Percentiles rank a stretch among this genome's conserved stretches.
Evolutionary conservation across 1,140 invertebrate species (phyloP).

Genomic region (Solenopsis fugax): DNA sequence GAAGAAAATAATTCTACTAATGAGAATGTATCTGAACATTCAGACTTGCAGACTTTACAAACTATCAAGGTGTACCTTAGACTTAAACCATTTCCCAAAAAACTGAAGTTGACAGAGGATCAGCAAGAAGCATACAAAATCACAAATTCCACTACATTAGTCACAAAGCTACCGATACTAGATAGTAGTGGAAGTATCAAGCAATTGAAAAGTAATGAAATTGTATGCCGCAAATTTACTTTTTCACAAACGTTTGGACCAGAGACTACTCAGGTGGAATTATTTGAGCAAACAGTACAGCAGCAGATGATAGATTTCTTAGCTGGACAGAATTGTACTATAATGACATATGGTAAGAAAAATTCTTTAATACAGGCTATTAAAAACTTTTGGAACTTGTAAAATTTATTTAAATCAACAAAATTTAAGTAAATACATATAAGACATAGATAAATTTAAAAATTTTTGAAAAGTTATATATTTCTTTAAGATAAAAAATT

Average conservation of each 20-base stretch:
- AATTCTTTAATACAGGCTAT: not conserved
- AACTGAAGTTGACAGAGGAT: slow-evolving; percentile 75
- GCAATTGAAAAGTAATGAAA: slow-evolving; percentile 80
- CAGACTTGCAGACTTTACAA: slow-evolving; percentile 65
- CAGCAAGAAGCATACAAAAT: slow-evolving; percentile 80
- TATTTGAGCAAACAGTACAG: slow-evolving; percentile 89
- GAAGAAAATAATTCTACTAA: slow-evolving; percentile 51
- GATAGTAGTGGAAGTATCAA: slow-evolving; percentile 81
- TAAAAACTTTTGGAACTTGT: not conserved
- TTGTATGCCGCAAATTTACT: slow-evolving; percentile 87
- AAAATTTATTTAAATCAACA: not conserved
- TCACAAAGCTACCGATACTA: slow-evolving; percentile 81
- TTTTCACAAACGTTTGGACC: slow-evolving; percentile 90
- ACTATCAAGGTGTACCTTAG: slow-evolving; percentile 87
- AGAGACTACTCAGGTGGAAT: slow-evolving; percentile 86
- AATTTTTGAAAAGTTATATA: not conserved
- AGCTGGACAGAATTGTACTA: slow-evolving; percentile 91
- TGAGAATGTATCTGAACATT: slow-evolving; percentile 40
- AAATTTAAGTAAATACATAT: too few relatives aligned
- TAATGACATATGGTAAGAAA: slow-evolving; percentile 93
- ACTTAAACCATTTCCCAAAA: slow-evolving; percentile 84
- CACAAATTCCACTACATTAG: slow-evolving; percentile 78
- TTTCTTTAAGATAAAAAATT: not conserved
- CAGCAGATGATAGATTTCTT: slow-evolving; percentile 89
- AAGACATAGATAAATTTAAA: not conserved